Evolutionary conservation across 2,797 vertebrate genomes (phyloP), one percentile per base, ranked within the genome.

Genomic region (Pseudochirops cupreus): DNA sequence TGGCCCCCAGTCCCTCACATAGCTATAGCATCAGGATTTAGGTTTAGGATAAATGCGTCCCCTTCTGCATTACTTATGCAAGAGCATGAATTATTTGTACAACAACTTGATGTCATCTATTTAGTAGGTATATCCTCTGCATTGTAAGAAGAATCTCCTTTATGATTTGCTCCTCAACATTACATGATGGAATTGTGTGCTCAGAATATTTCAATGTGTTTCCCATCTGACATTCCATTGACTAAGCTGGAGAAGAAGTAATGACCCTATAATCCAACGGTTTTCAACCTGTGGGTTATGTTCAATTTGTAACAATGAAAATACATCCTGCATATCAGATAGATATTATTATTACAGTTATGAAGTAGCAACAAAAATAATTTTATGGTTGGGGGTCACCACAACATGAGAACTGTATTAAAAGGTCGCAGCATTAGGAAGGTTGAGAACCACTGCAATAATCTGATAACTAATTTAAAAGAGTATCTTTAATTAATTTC

Each of bases 61-160:
- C 91, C 52, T 10, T 95, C 1, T 0, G 56, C 54, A 29, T 95
- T 94, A 21, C 53, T 90, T 58, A 31, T 55, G 93, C 94, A 46
- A 67, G 21, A 91, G 46, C 74, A 56, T 67, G 31, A 13, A 9
- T 94, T 94, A 82, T 95, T 95, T 93, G 91, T n/a, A 95, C 55
- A 95, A 53, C 1, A 4, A 74, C 74, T 93, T 67, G 89, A 91
- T 59, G 12, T 91, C 46, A 0, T 91, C 94, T 92, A 39, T 92
- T 89, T 82, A 91, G 52, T 11, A 94, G 95, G 54, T 91, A n/a
- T 55, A 14, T 7, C 55, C 59, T 87, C 89, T 87, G 62, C 74
- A 5, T 26, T 28, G 21, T 91, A 90, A 94, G 92, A 13, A 0
- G 31, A 93, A 14, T 93, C 53, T 53, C 74, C 31, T 94, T 91